Percentiles rank a stretch among this genome's conserved stretches.
These are phyloP conservation scores for Meganola albula DNA, from an alignment of 2,888 invertebrate genomes.

Conservation along the genomic window DNA sequence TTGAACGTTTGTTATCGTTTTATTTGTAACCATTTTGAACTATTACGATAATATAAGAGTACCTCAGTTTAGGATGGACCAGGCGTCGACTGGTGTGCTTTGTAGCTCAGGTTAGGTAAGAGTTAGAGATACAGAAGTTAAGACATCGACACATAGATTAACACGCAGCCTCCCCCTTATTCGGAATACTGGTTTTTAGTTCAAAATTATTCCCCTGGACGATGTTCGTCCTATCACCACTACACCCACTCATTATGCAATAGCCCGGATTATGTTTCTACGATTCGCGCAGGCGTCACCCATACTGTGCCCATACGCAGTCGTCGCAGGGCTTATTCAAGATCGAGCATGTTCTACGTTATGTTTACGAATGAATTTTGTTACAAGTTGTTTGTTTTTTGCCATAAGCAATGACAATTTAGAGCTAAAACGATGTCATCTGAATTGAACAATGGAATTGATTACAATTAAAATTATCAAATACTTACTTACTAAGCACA, in stretches of 20 bases:
- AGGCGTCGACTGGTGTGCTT: constrained; percentile 75
- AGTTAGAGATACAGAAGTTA: constrained; percentile 55
- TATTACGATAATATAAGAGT: constrained; percentile 72
- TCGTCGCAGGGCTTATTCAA: constrained; percentile 74
- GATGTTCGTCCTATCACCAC: constrained; percentile 29
- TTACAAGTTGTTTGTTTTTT: constrained; percentile 69
- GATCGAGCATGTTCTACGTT: constrained; percentile 69
- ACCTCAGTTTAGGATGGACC: constrained; percentile 77
- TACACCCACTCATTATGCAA: constrained; percentile 54
- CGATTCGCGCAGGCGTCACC: constrained; percentile 52
- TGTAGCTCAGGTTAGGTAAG: constrained; percentile 64
- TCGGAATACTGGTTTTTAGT: constrained; percentile 51
- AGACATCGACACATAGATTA: constrained; percentile 67
- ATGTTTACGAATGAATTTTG: constrained; percentile 66
- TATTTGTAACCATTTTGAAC: constrained; percentile 73
- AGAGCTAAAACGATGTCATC: constrained; percentile 46
- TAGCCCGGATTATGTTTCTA: constrained; percentile 68
- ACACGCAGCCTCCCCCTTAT: constrained; percentile 58
- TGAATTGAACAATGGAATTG: constrained; percentile 57
- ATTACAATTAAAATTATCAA: constrained; percentile 33
- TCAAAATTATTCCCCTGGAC: constrained; percentile 44
- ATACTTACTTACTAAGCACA: no score
- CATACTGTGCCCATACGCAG: constrained; percentile 57
- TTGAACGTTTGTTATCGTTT: constrained; percentile 76
- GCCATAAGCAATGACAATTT: constrained; percentile 48